Percentiles rank a stretch among this genome's conserved stretches.
Conservation (phyloP, 1,140 invertebrate species). For the Drosophila bocqueti region DNA sequence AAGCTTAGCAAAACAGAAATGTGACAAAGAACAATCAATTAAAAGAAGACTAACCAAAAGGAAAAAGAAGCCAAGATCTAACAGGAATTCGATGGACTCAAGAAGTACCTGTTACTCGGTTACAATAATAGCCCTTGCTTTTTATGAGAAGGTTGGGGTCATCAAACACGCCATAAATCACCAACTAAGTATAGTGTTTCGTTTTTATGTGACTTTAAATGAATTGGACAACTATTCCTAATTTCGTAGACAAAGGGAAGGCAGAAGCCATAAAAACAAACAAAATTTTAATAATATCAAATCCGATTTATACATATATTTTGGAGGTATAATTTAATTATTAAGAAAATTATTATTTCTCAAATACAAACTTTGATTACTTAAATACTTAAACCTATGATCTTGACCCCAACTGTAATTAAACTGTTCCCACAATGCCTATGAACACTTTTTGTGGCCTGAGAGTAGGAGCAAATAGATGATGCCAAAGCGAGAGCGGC, state of each 20-base stretch:
- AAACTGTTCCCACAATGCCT: slow-evolving; percentile 53
- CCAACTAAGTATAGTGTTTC: neutral
- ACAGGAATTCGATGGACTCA: neutral
- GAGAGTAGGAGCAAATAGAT: slow-evolving; percentile 19
- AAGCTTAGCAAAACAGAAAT: slow-evolving; percentile 69
- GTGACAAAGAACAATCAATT: slow-evolving; percentile 40
- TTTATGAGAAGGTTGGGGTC: slow-evolving; percentile 5
- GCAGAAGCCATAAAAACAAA: no score
- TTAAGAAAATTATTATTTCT: neutral
- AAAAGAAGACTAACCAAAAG: slow-evolving; percentile 19
- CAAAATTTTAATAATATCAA: no score
- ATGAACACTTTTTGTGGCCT: slow-evolving; percentile 10
- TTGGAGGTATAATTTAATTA: no score
- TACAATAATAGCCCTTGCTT: slow-evolving; percentile 3
- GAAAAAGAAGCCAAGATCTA: slow-evolving; percentile 1
- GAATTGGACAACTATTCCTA: neutral
- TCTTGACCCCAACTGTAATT: slow-evolving; percentile 20
- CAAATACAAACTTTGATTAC: neutral
- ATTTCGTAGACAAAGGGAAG: neutral
- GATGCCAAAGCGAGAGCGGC: slow-evolving; percentile 40
- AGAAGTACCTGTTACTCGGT: slow-evolving; percentile 28
- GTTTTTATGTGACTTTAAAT: slow-evolving; percentile 8
- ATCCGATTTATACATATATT: no score
- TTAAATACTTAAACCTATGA: slow-evolving; percentile 15
- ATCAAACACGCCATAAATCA: slow-evolving; percentile 12